These are phyloP conservation scores for Cisticola juncidis DNA, from an alignment of 2,113 vertebrate species.

Conservation along the genomic window DNA sequence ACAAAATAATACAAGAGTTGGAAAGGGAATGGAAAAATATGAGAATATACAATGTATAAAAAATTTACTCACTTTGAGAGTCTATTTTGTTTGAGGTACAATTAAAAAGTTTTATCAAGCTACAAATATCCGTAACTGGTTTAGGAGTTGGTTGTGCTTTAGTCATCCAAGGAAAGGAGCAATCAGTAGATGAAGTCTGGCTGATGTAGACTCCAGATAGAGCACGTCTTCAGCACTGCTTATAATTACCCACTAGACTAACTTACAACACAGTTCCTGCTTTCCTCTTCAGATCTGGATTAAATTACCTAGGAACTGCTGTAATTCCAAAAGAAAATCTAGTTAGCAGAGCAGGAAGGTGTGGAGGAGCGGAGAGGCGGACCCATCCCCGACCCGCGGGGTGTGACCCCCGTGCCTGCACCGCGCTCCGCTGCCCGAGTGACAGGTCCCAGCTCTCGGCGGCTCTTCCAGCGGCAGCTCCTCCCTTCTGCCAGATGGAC, in stretches of 20 bases:
- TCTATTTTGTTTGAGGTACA: neutral
- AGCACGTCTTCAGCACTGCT: neutral
- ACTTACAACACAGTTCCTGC: neutral
- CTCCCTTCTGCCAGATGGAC: slow-evolving; percentile 41
- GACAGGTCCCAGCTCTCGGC: neutral
- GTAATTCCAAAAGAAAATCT: neutral
- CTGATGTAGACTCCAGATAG: neutral
- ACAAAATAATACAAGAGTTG: neutral
- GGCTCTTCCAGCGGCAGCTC: neutral
- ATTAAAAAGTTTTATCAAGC: neutral
- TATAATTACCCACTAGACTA: neutral
- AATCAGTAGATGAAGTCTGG: neutral
- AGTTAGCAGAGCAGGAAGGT: neutral
- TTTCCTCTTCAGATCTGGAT: neutral
- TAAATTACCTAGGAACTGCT: neutral
- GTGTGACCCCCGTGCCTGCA: neutral
- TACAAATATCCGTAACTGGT: neutral
- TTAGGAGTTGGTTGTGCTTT: neutral
- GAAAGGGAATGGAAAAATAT: neutral
- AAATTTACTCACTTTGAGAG: neutral
- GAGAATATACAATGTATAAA: neutral
- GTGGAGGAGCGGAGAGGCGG: neutral
- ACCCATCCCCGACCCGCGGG: neutral
- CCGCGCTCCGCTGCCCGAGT: neutral
- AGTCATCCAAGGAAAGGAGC: neutral